Conservation (phyloP, 2,113 vertebrate species). For the Periophthalmus modestus region DNA sequence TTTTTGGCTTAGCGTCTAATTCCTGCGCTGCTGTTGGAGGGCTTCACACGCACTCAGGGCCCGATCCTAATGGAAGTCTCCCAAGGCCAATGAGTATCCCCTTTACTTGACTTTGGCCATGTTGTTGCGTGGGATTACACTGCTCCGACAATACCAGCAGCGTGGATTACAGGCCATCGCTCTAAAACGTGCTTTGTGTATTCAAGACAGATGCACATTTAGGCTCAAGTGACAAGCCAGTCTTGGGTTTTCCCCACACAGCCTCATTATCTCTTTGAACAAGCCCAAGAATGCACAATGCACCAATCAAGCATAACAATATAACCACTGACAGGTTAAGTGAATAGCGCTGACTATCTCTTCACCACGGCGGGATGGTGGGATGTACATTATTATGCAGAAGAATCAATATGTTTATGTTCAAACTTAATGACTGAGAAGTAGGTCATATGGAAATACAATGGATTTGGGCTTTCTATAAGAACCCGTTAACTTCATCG, state of each 20-base stretch:
- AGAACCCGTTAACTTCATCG: neutral
- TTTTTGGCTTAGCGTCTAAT: conserved; percentile 77
- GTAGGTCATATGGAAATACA: neutral
- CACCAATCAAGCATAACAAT: conserved; percentile 1
- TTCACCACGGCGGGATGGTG: neutral
- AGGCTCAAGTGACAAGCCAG: conserved; percentile 24
- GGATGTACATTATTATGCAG: neutral
- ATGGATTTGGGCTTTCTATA: neutral
- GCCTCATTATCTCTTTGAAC: conserved; percentile 39
- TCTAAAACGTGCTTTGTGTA: conserved; percentile 37
- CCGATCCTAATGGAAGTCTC: conserved; percentile 76
- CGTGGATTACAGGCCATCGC: conserved; percentile 37
- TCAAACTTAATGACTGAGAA: neutral
- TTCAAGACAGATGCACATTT: conserved; percentile 31
- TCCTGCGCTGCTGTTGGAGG: conserved; percentile 71
- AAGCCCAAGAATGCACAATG: neutral
- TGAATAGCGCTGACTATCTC: neutral
- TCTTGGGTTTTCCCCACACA: conserved; percentile 12
- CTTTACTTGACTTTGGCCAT: conserved; percentile 54
- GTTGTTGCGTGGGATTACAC: conserved; percentile 60
- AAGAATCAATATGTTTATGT: neutral
- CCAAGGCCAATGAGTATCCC: conserved; percentile 56
- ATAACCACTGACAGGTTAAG: conserved; percentile 2
- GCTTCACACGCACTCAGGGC: conserved; percentile 66
- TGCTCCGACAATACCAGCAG: conserved; percentile 49